A percentile compares a stretch with the other conserved stretches of the same genome.
phyloP scores from a whole-genome alignment of 2,797 vertebrate genomes.

The Sitta carolinensis region DNA sequence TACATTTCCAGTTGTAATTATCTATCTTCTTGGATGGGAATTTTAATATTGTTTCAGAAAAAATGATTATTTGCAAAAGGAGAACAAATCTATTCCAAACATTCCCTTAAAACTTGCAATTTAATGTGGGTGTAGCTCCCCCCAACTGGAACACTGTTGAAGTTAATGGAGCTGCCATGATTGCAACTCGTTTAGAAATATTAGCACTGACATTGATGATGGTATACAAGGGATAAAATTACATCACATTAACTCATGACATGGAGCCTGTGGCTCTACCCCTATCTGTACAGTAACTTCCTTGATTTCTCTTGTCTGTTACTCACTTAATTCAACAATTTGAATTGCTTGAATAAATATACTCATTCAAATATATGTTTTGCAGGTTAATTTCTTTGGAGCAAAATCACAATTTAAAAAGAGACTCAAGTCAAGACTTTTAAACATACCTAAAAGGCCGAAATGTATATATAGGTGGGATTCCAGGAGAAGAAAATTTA shows the following conservation, averaged over 20 bases:
- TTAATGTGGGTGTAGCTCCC: neutral
- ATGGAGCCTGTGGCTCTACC: neutral
- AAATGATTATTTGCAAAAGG: conserved; percentile 54
- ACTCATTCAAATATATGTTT: conserved; percentile 1
- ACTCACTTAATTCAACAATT: conserved; percentile 19
- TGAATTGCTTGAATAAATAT: neutral
- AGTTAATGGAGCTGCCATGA: neutral
- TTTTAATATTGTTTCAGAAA: conserved; percentile 41
- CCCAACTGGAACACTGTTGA: neutral
- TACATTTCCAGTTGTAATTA: conserved; percentile 28
- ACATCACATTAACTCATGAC: neutral
- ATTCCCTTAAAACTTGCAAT: neutral
- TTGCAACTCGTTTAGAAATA: neutral
- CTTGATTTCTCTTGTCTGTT: conserved; percentile 41
- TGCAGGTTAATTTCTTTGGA: neutral
- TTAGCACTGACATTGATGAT: neutral
- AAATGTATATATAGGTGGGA: neutral
- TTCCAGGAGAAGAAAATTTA: neutral
- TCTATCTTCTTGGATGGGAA: conserved; percentile 8
- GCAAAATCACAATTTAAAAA: neutral
- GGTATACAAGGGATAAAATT: neutral
- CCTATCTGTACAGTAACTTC: neutral
- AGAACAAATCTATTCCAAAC: conserved; percentile 7
- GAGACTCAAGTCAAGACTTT: neutral
- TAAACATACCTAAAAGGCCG: neutral